Base-by-base conservation (phyloP, 1,140 invertebrate species). In the Euglossa dilemma region DNA sequence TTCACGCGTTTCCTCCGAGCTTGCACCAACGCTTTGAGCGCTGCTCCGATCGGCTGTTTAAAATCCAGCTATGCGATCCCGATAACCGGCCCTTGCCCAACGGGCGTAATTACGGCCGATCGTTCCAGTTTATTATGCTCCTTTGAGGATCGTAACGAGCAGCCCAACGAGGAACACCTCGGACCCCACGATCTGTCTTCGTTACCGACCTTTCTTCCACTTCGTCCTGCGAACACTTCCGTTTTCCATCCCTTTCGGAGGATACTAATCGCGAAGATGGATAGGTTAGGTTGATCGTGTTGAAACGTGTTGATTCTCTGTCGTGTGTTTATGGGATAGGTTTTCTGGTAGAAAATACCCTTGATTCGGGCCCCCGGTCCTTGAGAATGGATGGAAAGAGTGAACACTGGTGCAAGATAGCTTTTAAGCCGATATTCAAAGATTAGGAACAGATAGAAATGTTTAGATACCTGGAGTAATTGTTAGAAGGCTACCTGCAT, bases 61-160 rank as follows among this genome's bases (percentile, higher is more conserved):
- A 84, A 87, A 90, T 81, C 88, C 70, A 82, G 69, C 69, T 69
- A 80, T 50, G 56, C 88, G 83, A 83, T 85, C 66, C 61, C 81
- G 81, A 89, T 87, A 81, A 83, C 64, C 77, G 72, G 52, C 16
- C 71, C 28, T 36, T 84, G 73, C 87, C 89, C 86, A 80, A 50
- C 70, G 81, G 89, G 86, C 81, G 80, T 90, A 90, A 90, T 90
- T 90, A 90, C 74, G 85, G 71, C 80, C 61, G 57, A 83, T 78
- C 80, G 77, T 78, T 85, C 86, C 64, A 90, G 86, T 88, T 90
- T 90, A 90, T 90, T 90, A 90, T 86, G 72, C 72, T 83, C 85
- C 89, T 90, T 90, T 90, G 89, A 90, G 66, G 64, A 80, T 86
- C 64, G 74, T 88, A 90, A 90, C 89, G 81, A 90, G 85, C 67